Percentiles rank a stretch among this genome's conserved stretches.
phyloP scores from a whole-genome alignment of 2,797 vertebrate species.

The Columba guinea region DNA sequence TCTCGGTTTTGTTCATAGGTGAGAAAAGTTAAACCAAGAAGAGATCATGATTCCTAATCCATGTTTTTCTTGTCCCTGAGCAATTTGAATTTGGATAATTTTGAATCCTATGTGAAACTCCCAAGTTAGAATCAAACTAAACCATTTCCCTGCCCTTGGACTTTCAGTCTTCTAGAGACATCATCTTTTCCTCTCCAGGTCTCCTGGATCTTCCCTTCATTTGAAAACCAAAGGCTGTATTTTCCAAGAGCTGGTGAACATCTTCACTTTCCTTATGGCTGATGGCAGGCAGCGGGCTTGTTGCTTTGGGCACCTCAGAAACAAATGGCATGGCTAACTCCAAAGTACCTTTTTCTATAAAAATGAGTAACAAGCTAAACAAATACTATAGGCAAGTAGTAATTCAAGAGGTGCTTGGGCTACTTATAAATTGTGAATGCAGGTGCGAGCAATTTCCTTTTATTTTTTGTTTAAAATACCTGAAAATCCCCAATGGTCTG shows the following conservation, averaged over 20 bases:
- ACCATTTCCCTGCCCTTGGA: background rate
- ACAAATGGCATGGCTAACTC: background rate
- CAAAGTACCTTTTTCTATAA: background rate
- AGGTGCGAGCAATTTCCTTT: background rate
- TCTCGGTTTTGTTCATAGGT: background rate
- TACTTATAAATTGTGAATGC: background rate
- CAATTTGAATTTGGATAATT: background rate
- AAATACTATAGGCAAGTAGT: background rate
- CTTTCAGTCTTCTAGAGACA: background rate
- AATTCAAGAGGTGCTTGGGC: background rate
- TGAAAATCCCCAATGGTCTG: background rate
- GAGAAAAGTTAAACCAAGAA: background rate
- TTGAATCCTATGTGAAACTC: background rate
- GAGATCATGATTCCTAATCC: background rate
- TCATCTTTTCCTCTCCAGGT: background rate
- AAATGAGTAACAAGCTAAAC: background rate
- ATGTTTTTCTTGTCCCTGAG: background rate
- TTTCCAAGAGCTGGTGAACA: background rate
- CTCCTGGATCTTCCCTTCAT: background rate
- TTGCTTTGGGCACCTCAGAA: background rate
- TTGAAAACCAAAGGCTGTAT: background rate
- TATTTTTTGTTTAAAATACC: background rate
- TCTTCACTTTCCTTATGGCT: background rate
- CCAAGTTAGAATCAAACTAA: background rate
- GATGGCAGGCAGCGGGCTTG: background rate